These are phyloP conservation scores for Acanthiza pusilla DNA, from an alignment of 2,797 vertebrate genomes.

Conservation along the genomic window DNA sequence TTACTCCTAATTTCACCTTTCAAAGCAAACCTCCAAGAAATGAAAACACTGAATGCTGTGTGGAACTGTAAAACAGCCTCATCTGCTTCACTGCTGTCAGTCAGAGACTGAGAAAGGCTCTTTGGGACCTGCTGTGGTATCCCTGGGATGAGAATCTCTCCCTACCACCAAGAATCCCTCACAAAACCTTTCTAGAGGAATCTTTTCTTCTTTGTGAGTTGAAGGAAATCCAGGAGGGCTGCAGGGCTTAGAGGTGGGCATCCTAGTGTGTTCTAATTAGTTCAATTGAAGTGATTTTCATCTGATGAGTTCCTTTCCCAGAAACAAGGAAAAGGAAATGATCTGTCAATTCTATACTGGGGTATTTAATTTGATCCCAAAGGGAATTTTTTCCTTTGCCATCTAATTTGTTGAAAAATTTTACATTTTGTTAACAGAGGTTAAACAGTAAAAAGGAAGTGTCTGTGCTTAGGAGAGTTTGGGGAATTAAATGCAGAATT, in stretches of 20 bases:
- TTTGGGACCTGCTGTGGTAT: not conserved
- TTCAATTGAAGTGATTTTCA: not conserved
- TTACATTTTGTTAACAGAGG: rapidly evolving
- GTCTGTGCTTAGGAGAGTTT: not conserved
- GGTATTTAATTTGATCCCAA: not conserved
- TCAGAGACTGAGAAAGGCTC: not conserved
- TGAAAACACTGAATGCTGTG: not conserved
- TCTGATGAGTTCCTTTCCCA: not conserved
- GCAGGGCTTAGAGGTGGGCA: not conserved
- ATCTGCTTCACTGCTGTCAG: not conserved
- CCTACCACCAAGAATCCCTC: not conserved
- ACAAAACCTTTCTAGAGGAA: not conserved
- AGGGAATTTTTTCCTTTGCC: not conserved
- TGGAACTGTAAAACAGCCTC: not conserved
- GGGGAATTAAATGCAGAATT: not conserved
- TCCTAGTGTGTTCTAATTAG: not conserved
- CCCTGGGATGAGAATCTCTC: not conserved
- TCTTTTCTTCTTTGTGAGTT: not conserved
- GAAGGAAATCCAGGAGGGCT: not conserved
- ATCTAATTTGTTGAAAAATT: not conserved
- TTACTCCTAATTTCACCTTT: not conserved
- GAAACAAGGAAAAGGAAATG: not conserved
- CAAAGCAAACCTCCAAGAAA: not conserved
- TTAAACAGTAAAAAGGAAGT: not conserved
- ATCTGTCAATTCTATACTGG: not conserved